Conservation (phyloP, 2,113 vertebrate genomes). For the Semnopithecus entellus region DNA sequence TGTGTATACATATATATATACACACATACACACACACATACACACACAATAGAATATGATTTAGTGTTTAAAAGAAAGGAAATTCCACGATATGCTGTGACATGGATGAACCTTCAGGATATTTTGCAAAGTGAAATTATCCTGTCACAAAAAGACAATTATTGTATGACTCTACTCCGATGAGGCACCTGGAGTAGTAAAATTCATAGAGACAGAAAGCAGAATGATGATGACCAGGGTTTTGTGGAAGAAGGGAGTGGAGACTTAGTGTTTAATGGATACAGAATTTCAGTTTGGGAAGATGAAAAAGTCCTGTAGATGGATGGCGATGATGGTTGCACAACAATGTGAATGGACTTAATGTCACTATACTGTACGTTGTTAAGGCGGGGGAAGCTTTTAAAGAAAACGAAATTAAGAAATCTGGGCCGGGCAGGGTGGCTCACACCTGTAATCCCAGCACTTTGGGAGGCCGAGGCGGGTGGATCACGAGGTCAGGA, state of each 20-base stretch:
- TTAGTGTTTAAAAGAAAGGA: neutral
- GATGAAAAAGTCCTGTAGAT: neutral
- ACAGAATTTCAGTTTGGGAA: neutral
- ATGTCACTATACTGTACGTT: neutral
- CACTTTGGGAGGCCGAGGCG: too few species aligned
- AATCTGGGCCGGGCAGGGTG: too few species aligned
- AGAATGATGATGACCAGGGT: neutral
- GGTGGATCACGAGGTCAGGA: too few species aligned
- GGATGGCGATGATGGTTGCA: neutral
- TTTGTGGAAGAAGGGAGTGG: accelerated
- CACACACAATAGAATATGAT: neutral
- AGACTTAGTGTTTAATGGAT: neutral
- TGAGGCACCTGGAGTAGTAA: neutral
- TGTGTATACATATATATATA: too few species aligned
- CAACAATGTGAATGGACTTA: neutral
- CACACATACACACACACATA: too few species aligned
- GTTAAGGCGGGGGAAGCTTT: neutral
- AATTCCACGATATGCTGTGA: neutral
- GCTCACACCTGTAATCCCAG: too few species aligned
- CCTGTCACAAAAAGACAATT: neutral
- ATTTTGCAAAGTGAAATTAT: neutral
- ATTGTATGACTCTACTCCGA: neutral
- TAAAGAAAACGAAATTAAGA: neutral
- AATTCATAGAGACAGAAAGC: neutral
- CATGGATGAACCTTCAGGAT: neutral